Evolutionary conservation across 2,113 vertebrate species (phyloP).

Genomic region (Xenus cinereus): DNA sequence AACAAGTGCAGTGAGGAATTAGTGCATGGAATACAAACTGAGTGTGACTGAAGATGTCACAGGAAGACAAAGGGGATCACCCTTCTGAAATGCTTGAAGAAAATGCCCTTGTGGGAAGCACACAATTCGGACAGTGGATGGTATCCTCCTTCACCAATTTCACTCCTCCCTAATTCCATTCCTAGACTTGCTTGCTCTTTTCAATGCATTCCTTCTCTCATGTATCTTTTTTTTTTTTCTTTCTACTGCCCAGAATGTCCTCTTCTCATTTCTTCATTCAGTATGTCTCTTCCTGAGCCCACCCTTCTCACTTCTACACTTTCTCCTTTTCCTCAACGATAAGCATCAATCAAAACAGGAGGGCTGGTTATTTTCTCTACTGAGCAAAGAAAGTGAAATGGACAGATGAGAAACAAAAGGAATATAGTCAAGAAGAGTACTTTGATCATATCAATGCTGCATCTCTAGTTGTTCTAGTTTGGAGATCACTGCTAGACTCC

Average conservation of each 20-base stretch:
- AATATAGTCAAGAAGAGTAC: neutral
- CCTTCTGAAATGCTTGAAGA: neutral
- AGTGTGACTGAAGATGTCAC: neutral
- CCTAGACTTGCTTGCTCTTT: neutral
- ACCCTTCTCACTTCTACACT: neutral
- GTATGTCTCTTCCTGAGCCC: neutral
- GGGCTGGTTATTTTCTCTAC: neutral
- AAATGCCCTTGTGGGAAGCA: neutral
- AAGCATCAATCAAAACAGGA: neutral
- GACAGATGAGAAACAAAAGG: neutral
- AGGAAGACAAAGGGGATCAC: neutral
- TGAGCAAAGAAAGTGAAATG: neutral
- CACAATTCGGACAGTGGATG: neutral
- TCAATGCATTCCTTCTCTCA: neutral
- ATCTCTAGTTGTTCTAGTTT: neutral
- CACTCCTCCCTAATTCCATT: neutral
- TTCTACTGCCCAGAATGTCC: neutral
- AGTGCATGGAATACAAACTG: neutral
- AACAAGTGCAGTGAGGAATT: neutral
- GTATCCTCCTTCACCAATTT: neutral
- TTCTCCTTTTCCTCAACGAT: neutral
- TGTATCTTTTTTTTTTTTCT: neutral
- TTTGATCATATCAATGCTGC: neutral
- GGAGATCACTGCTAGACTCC: neutral
- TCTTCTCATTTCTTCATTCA: neutral